phyloP scores from a whole-genome alignment of 2,888 invertebrate species.

The Ophion slaviceki region DNA sequence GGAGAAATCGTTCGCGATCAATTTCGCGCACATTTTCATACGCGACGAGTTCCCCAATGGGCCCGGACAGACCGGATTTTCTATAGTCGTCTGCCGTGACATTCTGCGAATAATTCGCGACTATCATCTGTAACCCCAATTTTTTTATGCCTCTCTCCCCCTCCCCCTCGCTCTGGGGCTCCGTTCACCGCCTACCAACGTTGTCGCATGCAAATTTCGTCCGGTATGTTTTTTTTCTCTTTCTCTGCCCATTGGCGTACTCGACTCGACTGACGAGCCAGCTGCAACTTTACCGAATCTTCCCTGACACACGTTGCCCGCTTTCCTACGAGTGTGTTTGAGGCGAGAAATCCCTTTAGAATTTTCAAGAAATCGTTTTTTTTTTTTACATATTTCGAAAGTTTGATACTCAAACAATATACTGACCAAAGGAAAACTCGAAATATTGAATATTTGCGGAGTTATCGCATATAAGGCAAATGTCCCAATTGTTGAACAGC shows the following conservation, averaged over 20 bases:
- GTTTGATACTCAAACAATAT: too few relatives aligned
- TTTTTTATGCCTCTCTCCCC: background rate
- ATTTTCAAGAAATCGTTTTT: too few relatives aligned
- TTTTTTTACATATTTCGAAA: too few relatives aligned
- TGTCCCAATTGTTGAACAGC: too few relatives aligned
- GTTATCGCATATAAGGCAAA: too few relatives aligned
- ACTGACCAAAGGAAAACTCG: too few relatives aligned
- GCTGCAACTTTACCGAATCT: background rate
- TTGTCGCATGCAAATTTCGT: constrained; percentile 27
- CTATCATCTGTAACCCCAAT: background rate
- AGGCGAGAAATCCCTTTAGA: too few relatives aligned
- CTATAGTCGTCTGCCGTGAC: background rate
- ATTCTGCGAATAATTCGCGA: background rate
- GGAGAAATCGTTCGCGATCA: background rate
- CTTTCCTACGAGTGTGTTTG: too few relatives aligned
- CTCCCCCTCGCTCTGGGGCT: background rate
- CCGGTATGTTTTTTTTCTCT: constrained; percentile 21
- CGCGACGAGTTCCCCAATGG: background rate
- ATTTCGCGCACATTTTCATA: background rate
- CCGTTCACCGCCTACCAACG: constrained; percentile 1
- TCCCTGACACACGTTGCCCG: too few relatives aligned
- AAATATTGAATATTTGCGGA: too few relatives aligned
- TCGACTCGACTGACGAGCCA: constrained; percentile 6
- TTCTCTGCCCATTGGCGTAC: constrained; percentile 40
- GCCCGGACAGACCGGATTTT: background rate